A percentile compares a stretch with the other conserved stretches of the same genome.
phyloP scores from a whole-genome alignment of 2,888 invertebrate species.

The Timema cristinae region DNA sequence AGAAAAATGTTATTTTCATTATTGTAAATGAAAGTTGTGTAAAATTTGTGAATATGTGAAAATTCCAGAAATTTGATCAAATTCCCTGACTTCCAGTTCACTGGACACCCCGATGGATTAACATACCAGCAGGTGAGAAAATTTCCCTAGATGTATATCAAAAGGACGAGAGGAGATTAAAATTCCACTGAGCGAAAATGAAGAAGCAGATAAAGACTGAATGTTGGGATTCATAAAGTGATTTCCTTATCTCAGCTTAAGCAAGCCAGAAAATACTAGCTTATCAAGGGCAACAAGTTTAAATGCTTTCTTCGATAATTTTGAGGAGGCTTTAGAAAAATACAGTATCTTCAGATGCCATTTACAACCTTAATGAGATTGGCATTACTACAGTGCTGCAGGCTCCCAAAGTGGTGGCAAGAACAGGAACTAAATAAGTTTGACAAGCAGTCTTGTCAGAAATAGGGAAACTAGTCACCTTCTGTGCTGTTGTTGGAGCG shows the following conservation, averaged over 20 bases:
- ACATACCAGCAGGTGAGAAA: constrained; percentile 5
- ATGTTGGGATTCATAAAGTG: background rate
- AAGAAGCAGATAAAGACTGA: constrained; percentile 9
- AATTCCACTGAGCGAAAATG: background rate
- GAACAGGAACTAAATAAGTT: constrained; percentile 37
- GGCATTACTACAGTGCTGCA: constrained; percentile 35
- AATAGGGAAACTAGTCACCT: constrained; percentile 40
- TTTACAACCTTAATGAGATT: constrained; percentile 36
- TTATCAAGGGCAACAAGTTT: constrained; percentile 35
- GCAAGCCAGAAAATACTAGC: constrained; percentile 37
- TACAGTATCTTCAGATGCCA: constrained; percentile 31
- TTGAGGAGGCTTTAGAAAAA: constrained; percentile 24
- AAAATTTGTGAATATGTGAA: too few species aligned
- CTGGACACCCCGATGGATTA: background rate
- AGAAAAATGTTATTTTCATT: too few species aligned
- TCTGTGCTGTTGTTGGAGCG: constrained; percentile 26
- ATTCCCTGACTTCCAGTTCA: too few species aligned
- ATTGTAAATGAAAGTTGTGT: too few species aligned
- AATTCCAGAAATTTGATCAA: too few species aligned
- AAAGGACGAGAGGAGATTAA: background rate
- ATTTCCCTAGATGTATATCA: background rate
- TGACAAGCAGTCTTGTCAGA: constrained; percentile 41
- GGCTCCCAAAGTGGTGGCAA: constrained; percentile 34
- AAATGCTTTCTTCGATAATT: constrained; percentile 36
- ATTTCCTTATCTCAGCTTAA: constrained; percentile 31